Base-by-base conservation (phyloP, 2,113 vertebrate genomes). In the Muntiacus reevesi region DNA sequence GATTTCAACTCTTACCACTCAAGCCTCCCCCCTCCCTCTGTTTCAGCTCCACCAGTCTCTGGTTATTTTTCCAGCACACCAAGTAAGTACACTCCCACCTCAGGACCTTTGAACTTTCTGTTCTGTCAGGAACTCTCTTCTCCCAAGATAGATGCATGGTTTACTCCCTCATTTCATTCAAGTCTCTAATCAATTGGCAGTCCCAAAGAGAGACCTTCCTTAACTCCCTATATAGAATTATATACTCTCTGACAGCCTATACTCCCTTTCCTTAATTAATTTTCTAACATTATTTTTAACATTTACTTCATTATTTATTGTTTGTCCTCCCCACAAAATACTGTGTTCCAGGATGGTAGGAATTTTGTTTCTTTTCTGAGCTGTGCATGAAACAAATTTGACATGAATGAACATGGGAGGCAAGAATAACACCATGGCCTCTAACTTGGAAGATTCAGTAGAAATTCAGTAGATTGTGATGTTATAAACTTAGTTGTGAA, bases 171-270 rank as follows among this genome's bases (percentile, higher is more conserved):
- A 62, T 71, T 96, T 92, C 89, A 92, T 40, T 84, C 43, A 57
- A 28, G 30, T 62, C 60, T 89, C 90, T 27, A 7, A 57, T 57
- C 84, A 89, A 40, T 0, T 78, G 55, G 19, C 16, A 88, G 36
- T 96, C 97, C 23, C 21, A n/a, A 82, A 96, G 33, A 96, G 19
- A 96, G 43, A 54, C 13, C 11, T 87, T 88, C 21, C 67, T 81
- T 91, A 57, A 88, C 23, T 95, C 30, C 82, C 57, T 89, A 84
- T 8, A 47, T 43, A 93, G 87, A 89, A 93, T 43, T 43, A 12
- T n/a, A 93, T 27, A 78, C 23, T 47, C 45, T 83, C 50, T 64
- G 30, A 88, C 9, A 54, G 7, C 60, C 59, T 96, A 23, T 40
- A 82, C 7, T 47, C 11, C 28, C 57, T 91, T 78, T 57, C 59